Conservation (phyloP, 64 coral and sea anemone genomes). For the Montipora capricornis region DNA sequence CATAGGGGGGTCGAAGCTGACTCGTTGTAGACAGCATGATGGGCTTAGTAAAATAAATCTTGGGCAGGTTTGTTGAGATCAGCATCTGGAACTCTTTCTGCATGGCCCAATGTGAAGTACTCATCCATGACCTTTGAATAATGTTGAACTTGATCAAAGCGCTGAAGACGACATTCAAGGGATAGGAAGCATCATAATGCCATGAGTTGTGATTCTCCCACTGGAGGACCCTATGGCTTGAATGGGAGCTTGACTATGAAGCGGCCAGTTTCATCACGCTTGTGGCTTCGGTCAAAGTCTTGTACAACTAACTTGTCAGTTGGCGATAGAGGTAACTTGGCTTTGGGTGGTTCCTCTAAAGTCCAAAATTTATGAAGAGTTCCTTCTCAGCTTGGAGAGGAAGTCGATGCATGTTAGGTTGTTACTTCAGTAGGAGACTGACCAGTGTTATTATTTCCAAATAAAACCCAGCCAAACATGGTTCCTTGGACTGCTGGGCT, state of each 20-base stretch:
- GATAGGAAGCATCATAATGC: too few species aligned
- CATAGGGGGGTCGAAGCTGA: conserved; percentile 31
- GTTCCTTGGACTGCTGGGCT: conserved; percentile 64
- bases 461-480: conserved; percentile 7
- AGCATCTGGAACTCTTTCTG: background rate
- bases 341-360: conserved; percentile 43
- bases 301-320: conserved; percentile 35
- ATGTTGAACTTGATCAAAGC: too few species aligned
- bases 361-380: conserved; percentile 29
- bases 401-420: background rate
- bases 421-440: background rate
- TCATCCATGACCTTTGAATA: background rate
- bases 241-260: background rate
- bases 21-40: conserved; percentile 64
- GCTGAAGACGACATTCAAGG: too few species aligned
- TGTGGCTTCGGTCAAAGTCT: conserved; percentile 6
- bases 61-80: background rate
- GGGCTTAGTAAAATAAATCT: conserved; percentile 23
- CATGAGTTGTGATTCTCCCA: too few species aligned
- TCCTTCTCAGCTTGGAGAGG: background rate
- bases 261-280: conserved; percentile 32
- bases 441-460: conserved; percentile 16
- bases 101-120: background rate
- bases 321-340: conserved; percentile 30
- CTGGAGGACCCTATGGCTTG: too few species aligned